Evolutionary conservation across 2,113 vertebrate genomes (phyloP), one percentile per base, ranked within the genome.

Genomic region (Calonectris borealis): DNA sequence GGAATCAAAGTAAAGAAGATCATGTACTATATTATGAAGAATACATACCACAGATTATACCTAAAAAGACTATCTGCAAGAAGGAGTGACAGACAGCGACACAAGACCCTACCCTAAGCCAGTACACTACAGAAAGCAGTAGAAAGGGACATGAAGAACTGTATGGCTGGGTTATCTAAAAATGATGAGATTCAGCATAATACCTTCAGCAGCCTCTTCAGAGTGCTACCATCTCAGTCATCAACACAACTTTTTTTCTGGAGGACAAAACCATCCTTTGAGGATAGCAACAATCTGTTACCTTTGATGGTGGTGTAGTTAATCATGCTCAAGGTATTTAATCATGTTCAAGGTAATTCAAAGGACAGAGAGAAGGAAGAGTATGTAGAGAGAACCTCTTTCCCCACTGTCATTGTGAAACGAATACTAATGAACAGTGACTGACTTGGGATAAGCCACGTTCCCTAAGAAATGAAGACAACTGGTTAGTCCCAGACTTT

Each of bases 301-400:
- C 34, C 34, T 88, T 85, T 88, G 83, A 65, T 49, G 36, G 65
- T 76, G 52, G 2, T 94, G 75, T 69, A 76, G 69, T 94, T 82
- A 93, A 82, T 92, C 77, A 88, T 57, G 61, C 48, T 80, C 49
- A 83, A 83, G 57, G 62, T 89, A 89, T 61, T 86, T 93, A 90
- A 84, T 73, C 52, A 88, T 61, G 34, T 40, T 86, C 78, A 90
- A 94, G 90, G 85, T 93, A 90, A 91, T 76, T 90, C 66, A 83
- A 86, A 95, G 90, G 88, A 85, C 54, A 90, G 26, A 94, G 42
- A 29, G 36, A 86, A 85, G 44, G n/a, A 77, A 83, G 12, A 85
- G 34, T 40, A 66, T 9, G 46, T 40, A 80, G 44, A 31, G 44
- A 81, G 40, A 85, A 88, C 29, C 27, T 9, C 38, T 6, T 52